These are phyloP conservation scores for Lepidurus couesii DNA, from an alignment of 1,140 invertebrate genomes.

Conservation along the genomic window DNA sequence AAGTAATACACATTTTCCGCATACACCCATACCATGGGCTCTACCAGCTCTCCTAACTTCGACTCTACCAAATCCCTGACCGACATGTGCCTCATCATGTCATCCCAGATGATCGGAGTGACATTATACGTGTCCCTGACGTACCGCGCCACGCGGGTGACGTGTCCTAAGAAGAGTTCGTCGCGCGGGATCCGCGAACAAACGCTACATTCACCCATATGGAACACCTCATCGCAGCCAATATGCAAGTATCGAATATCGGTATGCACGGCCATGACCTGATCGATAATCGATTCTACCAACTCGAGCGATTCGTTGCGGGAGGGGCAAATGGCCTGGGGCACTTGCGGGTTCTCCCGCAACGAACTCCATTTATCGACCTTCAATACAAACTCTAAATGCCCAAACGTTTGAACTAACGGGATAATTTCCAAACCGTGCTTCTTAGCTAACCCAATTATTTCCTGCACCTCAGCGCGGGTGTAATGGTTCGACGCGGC, in stretches of 20 bases:
- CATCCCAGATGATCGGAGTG: slow-evolving; percentile 84
- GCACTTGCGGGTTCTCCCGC: slow-evolving; percentile 51
- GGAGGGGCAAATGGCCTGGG: slow-evolving; percentile 62
- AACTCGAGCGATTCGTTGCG: slow-evolving; percentile 62
- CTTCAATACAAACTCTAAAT: slow-evolving; percentile 55
- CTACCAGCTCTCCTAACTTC: slow-evolving; percentile 65
- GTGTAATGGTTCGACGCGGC: slow-evolving; percentile 53
- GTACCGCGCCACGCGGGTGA: slow-evolving; percentile 49
- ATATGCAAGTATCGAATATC: slow-evolving; percentile 52
- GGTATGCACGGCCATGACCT: slow-evolving; percentile 57
- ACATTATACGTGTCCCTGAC: slow-evolving; percentile 46
- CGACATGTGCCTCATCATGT: slow-evolving; percentile 74
- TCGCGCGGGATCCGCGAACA: slow-evolving; percentile 56
- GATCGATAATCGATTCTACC: slow-evolving; percentile 72
- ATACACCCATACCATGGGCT: slow-evolving; percentile 84
- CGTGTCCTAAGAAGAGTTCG: slow-evolving; percentile 63
- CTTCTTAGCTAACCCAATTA: slow-evolving; percentile 44
- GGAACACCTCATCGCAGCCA: slow-evolving; percentile 58
- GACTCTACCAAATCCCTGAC: slow-evolving; percentile 50
- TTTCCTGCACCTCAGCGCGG: slow-evolving; percentile 44
- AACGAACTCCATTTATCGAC: slow-evolving; percentile 49
- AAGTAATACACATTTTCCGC: slow-evolving; percentile 56
- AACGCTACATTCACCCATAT: slow-evolving; percentile 69
- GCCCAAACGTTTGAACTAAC: slow-evolving; percentile 55
- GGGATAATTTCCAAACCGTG: slow-evolving; percentile 51